Conservation (phyloP, 2,797 vertebrate species). For the Apogon talboti region DNA sequence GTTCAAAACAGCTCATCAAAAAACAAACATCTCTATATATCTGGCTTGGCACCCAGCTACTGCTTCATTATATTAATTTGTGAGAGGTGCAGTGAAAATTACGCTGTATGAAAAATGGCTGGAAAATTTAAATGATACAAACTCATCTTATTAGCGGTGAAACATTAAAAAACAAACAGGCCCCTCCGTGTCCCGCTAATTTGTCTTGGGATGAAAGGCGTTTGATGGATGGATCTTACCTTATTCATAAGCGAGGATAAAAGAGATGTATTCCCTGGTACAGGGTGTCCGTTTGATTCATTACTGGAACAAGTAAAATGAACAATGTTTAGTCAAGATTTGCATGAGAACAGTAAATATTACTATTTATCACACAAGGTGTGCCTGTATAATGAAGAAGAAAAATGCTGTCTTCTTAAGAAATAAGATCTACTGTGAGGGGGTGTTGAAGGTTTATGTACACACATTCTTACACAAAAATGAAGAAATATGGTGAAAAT, state of each 20-base stretch:
- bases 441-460: conserved; percentile 67
- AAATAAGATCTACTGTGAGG: conserved; percentile 68
- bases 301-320: conserved; percentile 97
- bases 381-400: conserved; percentile 82
- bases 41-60: conserved; percentile 95
- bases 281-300: conserved; percentile 99
- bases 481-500: conserved; percentile 56
- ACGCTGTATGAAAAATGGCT: conserved; percentile 98
- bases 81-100: conserved; percentile 97
- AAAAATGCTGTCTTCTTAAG: conserved; percentile 79
- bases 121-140: conserved; percentile 99
- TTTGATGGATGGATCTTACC: conserved; percentile 99
- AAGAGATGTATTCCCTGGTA: conserved; percentile 98
- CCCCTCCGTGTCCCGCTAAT: conserved; percentile 87
- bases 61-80: conserved; percentile 99
- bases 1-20: conserved; percentile 91
- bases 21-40: conserved; percentile 91
- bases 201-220: conserved; percentile 92
- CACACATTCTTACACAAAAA: conserved; percentile 58
- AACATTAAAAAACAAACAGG: conserved; percentile 99
- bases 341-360: conserved; percentile 88
- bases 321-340: conserved; percentile 94
- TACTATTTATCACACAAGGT: conserved; percentile 85
- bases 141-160: conserved; percentile 99
- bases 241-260: conserved; percentile 99